These are phyloP conservation scores for Cassiopea andromeda DNA, from an alignment of 30 jellyfish, hydroid and myxozoan species.

Conservation along the genomic window DNA sequence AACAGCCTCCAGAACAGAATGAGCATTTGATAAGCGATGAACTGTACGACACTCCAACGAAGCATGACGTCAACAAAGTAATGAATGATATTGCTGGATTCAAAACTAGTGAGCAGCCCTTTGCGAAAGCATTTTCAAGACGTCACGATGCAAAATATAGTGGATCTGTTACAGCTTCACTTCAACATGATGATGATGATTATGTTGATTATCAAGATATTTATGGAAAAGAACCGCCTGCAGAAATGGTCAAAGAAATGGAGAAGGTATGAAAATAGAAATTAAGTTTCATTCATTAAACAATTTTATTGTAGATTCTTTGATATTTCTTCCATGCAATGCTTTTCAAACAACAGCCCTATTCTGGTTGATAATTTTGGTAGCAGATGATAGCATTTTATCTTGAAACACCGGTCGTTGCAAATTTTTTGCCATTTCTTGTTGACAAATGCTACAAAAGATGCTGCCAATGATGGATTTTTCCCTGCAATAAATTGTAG, in stretches of 20 bases:
- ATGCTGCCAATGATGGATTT: no score
- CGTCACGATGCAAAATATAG: slow-evolving; percentile 24
- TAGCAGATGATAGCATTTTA: no score
- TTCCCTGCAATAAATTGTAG: no score
- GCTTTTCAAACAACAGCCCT: no score
- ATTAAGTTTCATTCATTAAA: not conserved
- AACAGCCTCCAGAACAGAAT: not conserved
- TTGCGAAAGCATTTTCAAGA: slow-evolving; percentile 39
- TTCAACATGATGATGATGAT: slow-evolving; percentile 73
- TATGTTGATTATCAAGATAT: slow-evolving; percentile 95
- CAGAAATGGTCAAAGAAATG: slow-evolving; percentile 77
- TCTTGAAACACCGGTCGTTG: no score
- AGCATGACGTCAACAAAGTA: slow-evolving; percentile 73
- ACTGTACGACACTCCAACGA: slow-evolving; percentile 74
- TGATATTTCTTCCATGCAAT: not conserved
- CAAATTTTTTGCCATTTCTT: no score
- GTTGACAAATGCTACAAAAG: no score
- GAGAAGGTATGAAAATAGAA: slow-evolving; percentile 51
- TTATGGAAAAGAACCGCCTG: slow-evolving; percentile 91
- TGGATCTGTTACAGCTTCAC: not conserved
- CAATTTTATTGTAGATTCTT: not conserved
- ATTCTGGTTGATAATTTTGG: no score
- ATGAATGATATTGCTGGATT: slow-evolving; percentile 62
- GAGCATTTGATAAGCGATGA: not conserved
- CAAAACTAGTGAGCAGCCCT: slow-evolving; percentile 48